A percentile compares a stretch with the other conserved stretches of the same genome.
Conservation (phyloP, 64 coral and sea anemone species). For the Actinia tenebrosa region DNA sequence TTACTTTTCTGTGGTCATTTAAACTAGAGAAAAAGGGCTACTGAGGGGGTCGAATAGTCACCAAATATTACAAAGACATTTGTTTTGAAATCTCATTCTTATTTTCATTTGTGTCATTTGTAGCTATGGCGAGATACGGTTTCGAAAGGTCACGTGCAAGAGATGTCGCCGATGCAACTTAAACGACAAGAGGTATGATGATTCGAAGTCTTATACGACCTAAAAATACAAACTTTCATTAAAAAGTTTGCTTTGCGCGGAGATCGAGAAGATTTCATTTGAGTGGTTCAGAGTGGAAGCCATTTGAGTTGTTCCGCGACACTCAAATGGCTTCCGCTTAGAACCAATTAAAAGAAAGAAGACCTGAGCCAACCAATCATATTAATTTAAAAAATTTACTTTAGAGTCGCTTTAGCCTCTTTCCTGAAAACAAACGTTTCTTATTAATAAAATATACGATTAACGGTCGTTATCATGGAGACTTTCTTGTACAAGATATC, state of each 20-base stretch:
- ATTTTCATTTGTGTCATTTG: not conserved
- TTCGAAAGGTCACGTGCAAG: slow-evolving; percentile 39
- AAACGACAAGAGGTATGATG: slow-evolving; percentile 45
- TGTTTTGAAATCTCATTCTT: not conserved
- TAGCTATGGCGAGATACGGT: slow-evolving; percentile 62
- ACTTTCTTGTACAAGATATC: no score
- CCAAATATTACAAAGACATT: not conserved
- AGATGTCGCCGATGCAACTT: slow-evolving; percentile 53
- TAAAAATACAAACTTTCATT: not conserved
- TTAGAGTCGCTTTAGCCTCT: no score
- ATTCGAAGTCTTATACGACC: not conserved
- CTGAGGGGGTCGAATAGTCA: no score
- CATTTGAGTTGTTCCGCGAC: not conserved
- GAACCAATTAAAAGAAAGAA: not conserved
- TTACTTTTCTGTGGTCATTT: no score
- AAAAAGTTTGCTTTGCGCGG: not conserved
- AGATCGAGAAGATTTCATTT: not conserved
- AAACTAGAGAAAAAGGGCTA: no score
- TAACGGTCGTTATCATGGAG: no score
- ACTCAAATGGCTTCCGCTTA: not conserved
- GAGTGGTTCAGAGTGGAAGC: not conserved
- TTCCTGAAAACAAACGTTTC: no score
- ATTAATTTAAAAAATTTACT: no score
- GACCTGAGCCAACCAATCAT: no score
- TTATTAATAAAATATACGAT: no score